Evolutionary conservation across 92 coral and sea anemone genomes (phyloP), one percentile per base, ranked within the genome.

Genomic region (Phymanthus crucifer): DNA sequence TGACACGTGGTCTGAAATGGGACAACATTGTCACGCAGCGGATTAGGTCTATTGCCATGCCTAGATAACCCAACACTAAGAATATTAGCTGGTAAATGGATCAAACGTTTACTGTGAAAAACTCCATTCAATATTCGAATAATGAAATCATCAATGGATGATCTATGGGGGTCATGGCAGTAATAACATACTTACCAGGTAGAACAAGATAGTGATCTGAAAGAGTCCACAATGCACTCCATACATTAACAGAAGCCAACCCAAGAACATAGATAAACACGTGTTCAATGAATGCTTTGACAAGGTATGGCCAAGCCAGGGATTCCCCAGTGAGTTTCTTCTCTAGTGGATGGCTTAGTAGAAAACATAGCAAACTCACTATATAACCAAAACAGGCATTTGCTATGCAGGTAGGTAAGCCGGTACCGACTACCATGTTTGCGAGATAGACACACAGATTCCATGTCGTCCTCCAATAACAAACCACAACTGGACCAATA

Each of bases 391-490:
- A 33, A 23, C 74, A 50, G 12, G 72, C 57, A 6, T 56, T 57
- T 21, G 64, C 43, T 29, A 70, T 0, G 27, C 71, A 19, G 26
- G 52, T 31, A 1, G 70, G 40, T 23, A 78, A 52, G 14, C 32
- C 56, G 71, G 34, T 73, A 14, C 45, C 34, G 2, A 32, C 61
- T 32, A 0, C 16, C 32, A 69, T 21, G 19, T 31, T 5, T 27
- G 32, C 61, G 0, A 72, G 26, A 54, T 23, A 32, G 64, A 69
- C 71, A 52, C 78, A 6, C 3, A 88, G 40, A 3, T 46, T 69
- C 97, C 97, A 92, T 14, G 94, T 90, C 8, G 94, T 94, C 73
- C 97, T 78, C 97, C 94, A 92, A 50, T 82, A 92, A 18, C 65
- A 34, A 3, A 92, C 81, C n/a, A 84, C 80, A 11, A 68, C 82